Percentiles rank a stretch among this genome's conserved stretches.
These are phyloP conservation scores for Cheilosia vulpina DNA, from an alignment of 2,888 invertebrate genomes.

Conservation along the genomic window DNA sequence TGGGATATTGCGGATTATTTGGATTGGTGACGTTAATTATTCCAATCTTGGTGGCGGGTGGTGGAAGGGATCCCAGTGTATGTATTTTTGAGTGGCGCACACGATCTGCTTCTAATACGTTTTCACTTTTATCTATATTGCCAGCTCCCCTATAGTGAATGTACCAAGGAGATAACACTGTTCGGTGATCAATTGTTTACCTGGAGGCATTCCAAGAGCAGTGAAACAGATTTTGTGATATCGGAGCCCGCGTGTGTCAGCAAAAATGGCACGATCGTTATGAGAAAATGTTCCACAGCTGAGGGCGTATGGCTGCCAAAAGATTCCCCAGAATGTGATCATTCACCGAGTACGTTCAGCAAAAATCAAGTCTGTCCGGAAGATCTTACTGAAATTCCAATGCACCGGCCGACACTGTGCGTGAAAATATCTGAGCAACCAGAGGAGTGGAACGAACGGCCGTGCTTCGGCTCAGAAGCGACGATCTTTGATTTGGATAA, in stretches of 20 bases:
- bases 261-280: constrained; percentile 73
- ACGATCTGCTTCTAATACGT: constrained; percentile 18
- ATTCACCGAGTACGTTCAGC: constrained; percentile 37
- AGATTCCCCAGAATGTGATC: constrained; percentile 76
- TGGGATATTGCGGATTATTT: constrained; percentile 63
- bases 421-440: constrained; percentile 79
- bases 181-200: constrained; percentile 42
- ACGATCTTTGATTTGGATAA: constrained; percentile 75
- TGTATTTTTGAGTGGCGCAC: constrained; percentile 20
- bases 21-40: constrained; percentile 57
- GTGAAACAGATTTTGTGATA: constrained; percentile 70
- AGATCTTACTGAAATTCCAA: constrained; percentile 77
- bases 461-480: constrained; percentile 79
- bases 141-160: constrained; percentile 53
- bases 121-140: constrained; percentile 25
- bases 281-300: constrained; percentile 60
- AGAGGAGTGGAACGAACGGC: constrained; percentile 77
- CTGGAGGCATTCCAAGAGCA: constrained; percentile 53
- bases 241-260: constrained; percentile 81
- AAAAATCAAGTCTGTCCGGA: constrained; percentile 77
- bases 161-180: constrained; percentile 49
- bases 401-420: constrained; percentile 76
- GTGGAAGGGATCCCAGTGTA: constrained; percentile 64
- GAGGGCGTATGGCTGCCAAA: constrained; percentile 78
- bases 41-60: constrained; percentile 32